Evolutionary conservation across 2,888 invertebrate genomes (phyloP).

Genomic region (Heliconius charithonia): DNA sequence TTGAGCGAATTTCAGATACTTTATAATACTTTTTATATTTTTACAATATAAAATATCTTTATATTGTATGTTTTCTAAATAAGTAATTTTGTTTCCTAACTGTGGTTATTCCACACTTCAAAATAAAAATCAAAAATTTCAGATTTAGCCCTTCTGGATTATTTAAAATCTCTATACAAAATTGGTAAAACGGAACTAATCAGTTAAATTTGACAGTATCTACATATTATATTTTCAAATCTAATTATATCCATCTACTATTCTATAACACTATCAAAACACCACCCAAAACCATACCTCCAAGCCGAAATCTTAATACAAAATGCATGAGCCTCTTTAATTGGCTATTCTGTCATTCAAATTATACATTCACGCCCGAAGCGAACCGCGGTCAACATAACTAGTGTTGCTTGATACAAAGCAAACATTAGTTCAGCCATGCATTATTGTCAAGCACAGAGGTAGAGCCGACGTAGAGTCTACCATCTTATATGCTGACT

Average conservation of each 20-base stretch:
- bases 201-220: background rate
- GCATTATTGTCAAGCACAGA: slow-evolving; percentile 83
- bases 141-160: too few species aligned
- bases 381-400: slow-evolving; percentile 74
- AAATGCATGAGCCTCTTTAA: slow-evolving; percentile 80
- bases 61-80: too few species aligned
- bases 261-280: slow-evolving; percentile 8
- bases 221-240: background rate
- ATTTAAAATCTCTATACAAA: background rate
- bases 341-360: slow-evolving; percentile 74
- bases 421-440: slow-evolving; percentile 82
- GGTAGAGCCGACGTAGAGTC: slow-evolving; percentile 55
- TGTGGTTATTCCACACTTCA: too few species aligned
- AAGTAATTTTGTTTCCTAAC: too few species aligned
- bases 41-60: too few species aligned
- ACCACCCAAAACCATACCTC: slow-evolving; percentile 8
- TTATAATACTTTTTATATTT: too few species aligned
- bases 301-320: slow-evolving; percentile 60
- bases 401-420: slow-evolving; percentile 80
- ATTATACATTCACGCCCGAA: slow-evolving; percentile 81
- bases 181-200: background rate
- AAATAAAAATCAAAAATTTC: too few species aligned
- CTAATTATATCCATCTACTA: background rate
- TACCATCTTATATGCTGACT: slow-evolving; percentile 49
- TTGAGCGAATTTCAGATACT: too few species aligned